phyloP scores from a whole-genome alignment of 2,113 vertebrate genomes.

The Cheilinus undulatus region DNA sequence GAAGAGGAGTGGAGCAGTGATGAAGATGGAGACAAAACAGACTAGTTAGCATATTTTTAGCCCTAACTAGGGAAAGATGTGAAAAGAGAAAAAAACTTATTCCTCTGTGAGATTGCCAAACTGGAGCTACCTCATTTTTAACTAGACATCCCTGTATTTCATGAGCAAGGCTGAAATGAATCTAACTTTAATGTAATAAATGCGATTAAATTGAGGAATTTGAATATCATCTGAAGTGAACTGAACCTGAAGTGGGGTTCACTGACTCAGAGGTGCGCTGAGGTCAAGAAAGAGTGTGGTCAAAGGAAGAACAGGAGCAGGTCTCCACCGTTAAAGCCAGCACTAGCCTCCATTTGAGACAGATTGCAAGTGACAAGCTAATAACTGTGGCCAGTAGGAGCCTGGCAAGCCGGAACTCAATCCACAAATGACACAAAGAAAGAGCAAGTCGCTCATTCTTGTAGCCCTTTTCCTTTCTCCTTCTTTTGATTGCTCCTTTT shows the following conservation, averaged over 20 bases:
- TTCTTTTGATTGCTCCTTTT: slow-evolving; percentile 23
- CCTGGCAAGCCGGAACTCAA: slow-evolving; percentile 60
- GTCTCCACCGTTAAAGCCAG: slow-evolving; percentile 25
- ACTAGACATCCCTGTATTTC: background rate
- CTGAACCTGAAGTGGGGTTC: slow-evolving; percentile 12
- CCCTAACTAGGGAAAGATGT: background rate
- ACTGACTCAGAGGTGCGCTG: slow-evolving; percentile 8
- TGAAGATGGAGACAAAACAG: slow-evolving; percentile 21
- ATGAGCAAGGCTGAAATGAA: background rate
- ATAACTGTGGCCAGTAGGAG: slow-evolving; percentile 55
- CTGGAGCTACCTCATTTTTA: background rate
- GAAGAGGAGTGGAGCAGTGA: slow-evolving; percentile 9
- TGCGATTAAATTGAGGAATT: slow-evolving; percentile 5
- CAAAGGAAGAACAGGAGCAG: slow-evolving; percentile 15
- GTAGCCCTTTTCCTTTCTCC: slow-evolving; percentile 10
- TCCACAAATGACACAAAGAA: slow-evolving; percentile 40
- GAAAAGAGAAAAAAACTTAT: slow-evolving; percentile 11
- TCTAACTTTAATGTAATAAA: background rate
- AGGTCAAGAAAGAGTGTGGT: slow-evolving; percentile 13
- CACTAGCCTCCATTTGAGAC: slow-evolving; percentile 49
- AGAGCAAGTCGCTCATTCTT: slow-evolving; percentile 31
- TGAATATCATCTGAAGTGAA: slow-evolving; percentile 10
- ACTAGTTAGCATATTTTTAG: slow-evolving; percentile 12
- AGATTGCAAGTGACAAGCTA: slow-evolving; percentile 77
- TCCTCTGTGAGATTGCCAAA: background rate